Conservation (phyloP, 2,888 invertebrate species). For the Eledone cirrhosa region DNA sequence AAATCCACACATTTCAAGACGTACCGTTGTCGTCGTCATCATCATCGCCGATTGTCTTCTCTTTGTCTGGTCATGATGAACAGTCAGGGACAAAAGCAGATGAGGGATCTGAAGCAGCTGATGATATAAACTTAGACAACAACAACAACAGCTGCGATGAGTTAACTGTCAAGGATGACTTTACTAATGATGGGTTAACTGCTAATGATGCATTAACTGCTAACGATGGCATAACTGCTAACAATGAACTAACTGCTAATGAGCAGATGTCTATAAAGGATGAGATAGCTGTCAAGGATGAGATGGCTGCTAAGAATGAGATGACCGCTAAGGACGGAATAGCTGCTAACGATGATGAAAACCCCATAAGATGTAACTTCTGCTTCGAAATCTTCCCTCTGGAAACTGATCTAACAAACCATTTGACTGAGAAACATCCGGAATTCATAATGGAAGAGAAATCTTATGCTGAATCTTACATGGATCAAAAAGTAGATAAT, state of each 20-base stretch:
- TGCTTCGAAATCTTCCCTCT: not conserved
- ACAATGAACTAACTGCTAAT: not conserved
- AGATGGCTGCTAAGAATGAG: not conserved
- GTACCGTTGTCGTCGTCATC: not conserved
- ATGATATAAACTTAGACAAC: not conserved
- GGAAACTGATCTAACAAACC: not conserved
- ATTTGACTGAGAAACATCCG: not conserved
- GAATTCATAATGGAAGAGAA: too few relatives aligned
- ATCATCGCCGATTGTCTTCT: not conserved
- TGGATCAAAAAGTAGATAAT: too few relatives aligned
- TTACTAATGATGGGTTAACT: not conserved
- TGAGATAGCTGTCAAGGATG: not conserved
- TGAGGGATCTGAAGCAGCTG: too few relatives aligned
- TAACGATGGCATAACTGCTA: not conserved
- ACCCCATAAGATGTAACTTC: not conserved
- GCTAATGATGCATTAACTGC: not conserved
- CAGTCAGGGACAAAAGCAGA: not conserved
- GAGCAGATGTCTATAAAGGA: too few relatives aligned
- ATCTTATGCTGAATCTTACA: too few relatives aligned
- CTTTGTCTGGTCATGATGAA: not conserved
- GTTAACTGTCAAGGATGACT: not conserved
- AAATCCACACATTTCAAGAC: conserved; percentile 5
- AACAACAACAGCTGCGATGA: not conserved
- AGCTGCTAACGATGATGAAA: not conserved
- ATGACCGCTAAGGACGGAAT: not conserved